Evolutionary conservation across 2,797 vertebrate genomes (phyloP), one percentile per base, ranked within the genome.

Genomic region (Hydrolagus colliei): DNA sequence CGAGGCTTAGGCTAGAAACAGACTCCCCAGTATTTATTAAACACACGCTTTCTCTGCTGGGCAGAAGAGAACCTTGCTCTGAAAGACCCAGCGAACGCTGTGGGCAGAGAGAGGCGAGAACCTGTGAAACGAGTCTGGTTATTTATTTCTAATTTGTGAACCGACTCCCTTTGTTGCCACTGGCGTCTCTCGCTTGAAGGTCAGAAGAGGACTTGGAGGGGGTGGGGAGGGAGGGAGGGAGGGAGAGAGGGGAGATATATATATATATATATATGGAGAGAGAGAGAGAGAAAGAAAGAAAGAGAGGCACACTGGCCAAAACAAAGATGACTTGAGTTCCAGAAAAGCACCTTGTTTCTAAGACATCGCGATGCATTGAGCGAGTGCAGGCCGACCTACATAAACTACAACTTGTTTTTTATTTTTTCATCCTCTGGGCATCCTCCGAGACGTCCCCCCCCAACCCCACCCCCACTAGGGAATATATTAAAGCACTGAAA

Each of bases 41-140:
- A 73, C 87, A 88, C 88, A 88, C 88, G 88, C 88, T 76, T 35
- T 71, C 32, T 71, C 79, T 71, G 79, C 79, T 41, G 63, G 20
- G 65, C 41, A 84, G 71, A 71, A 84, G 35, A 27, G 65, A 84
- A 84, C 32, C 35, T 84, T 84, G 79, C 35, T 71, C 65, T 84
- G 65, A 52, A 84, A 65, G 63, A 84, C 68, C 27, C 41, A 84
- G 79, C 41, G 79, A 84, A 27, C 68, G 65, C 79, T 84, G 16
- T 65, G 71, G 67, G 65, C 63, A 84, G 65, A 68, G 35, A 52
- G 65, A 12, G 79, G 67, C 16, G 8, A 27, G 41, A n/a, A 68
- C 65, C 27, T 67, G 32, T 41, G 32, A 84, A 84, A 84, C 68
- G 32, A 41, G 65, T 71, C 65, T 10, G 79, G 35, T 71, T 65